Evolutionary conservation across 2,888 invertebrate species (phyloP).

Genomic region (Trachelus troglodyta): DNA sequence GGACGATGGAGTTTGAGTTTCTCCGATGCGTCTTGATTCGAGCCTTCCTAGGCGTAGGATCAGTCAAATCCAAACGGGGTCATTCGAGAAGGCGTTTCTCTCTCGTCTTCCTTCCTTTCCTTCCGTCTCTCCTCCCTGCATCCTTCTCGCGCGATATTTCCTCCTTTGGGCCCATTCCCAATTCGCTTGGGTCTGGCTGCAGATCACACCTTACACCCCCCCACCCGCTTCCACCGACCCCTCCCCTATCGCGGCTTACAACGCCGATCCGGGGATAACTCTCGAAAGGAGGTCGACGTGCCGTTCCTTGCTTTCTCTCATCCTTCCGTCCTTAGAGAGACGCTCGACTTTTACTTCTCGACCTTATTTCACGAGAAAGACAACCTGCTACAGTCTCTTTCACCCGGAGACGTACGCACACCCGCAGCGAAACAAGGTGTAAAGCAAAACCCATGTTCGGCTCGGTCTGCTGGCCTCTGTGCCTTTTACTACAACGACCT

Average conservation of each 20-base stretch:
- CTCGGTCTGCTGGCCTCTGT: not conserved
- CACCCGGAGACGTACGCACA: not conserved
- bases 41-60: not conserved
- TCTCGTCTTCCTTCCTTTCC: not conserved
- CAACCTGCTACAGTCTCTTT: not conserved
- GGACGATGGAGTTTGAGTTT: not conserved
- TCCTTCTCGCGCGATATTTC: not conserved
- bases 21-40: not conserved
- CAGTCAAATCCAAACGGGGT: not conserved
- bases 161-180: not conserved
- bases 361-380: conserved; percentile 7
- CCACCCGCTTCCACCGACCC: not conserved
- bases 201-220: not conserved
- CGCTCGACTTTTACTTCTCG: conserved; percentile 7
- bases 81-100: not conserved
- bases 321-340: not conserved
- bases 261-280: not conserved
- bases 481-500: not conserved
- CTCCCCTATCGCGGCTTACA: not conserved
- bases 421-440: conserved; percentile 25
- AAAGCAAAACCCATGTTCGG: conserved; percentile 35
- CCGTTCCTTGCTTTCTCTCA: not conserved
- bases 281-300: not conserved
- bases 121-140: not conserved
- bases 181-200: not conserved